phyloP scores from a whole-genome alignment of 2,113 vertebrate genomes.

The Gadus macrocephalus region DNA sequence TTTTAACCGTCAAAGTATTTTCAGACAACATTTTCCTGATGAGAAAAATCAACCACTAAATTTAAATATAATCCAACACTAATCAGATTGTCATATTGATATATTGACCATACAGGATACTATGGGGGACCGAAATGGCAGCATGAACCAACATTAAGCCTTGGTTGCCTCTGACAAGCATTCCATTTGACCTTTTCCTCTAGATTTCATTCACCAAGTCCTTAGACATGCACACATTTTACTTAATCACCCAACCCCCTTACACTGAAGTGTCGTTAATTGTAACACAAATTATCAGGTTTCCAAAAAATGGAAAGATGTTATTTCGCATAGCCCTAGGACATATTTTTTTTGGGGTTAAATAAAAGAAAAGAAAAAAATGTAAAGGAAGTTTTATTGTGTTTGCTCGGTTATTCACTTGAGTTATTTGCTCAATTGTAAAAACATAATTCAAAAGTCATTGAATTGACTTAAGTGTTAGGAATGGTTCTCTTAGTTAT shows the following conservation, averaged over 20 bases:
- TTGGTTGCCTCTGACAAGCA: conserved; percentile 36
- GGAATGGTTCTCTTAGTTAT: conserved; percentile 71
- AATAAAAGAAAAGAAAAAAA: conserved; percentile 33
- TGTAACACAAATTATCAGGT: conserved; percentile 59
- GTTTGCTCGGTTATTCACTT: conserved; percentile 53
- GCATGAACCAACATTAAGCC: conserved; percentile 15
- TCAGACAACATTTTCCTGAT: conserved; percentile 13
- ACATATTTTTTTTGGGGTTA: conserved; percentile 51
- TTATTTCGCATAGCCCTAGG: conserved; percentile 45
- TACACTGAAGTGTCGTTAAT: conserved; percentile 41
- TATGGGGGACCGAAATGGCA: conserved; percentile 15
- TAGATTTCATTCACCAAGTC: background rate
- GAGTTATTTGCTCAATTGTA: conserved; percentile 69
- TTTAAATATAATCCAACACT: background rate
- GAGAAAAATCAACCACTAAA: background rate
- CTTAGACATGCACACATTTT: conserved; percentile 8
- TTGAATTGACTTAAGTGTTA: conserved; percentile 63
- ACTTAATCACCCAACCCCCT: conserved; percentile 42
- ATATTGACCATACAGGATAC: conserved; percentile 1
- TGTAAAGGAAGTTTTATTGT: conserved; percentile 44
- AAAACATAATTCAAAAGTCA: conserved; percentile 59
- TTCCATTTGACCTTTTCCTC: conserved; percentile 31
- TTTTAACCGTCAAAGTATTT: background rate
- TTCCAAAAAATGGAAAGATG: conserved; percentile 27
- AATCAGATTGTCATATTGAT: conserved; percentile 4